Evolutionary conservation across 2,888 invertebrate genomes (phyloP), one percentile per base, ranked within the genome.

Genomic region (Drosophila affinis): DNA sequence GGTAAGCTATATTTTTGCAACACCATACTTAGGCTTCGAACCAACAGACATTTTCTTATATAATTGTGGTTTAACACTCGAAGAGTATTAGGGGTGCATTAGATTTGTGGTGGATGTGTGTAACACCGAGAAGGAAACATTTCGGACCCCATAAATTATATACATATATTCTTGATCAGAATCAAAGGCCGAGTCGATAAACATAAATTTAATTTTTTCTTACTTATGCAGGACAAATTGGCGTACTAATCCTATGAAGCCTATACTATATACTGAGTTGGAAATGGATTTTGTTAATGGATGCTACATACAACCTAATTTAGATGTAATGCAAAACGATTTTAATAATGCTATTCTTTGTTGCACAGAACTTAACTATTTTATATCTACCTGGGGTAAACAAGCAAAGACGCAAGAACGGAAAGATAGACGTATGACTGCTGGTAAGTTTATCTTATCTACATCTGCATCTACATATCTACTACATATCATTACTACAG

Each of bases 351-450:
- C 90, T 0, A 92, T 96, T 44, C 94, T 94, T 78, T 94, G 95
- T 88, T 93, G 97, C 70, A 93, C 97, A 83, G 95, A 95, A 78
- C 94, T 95, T 7, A 94, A 96, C 86, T 95, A 96, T 79, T 94
- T 94, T 61, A 94, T 97, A 3, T 93, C 93, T 2, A 94, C 95
- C 92, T 98, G 97, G 97, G 96, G 96, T 10, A 96, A 96, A 85
- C 94, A 95, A 80, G 94, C 95, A 0, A 88, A 91, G 76, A 87
- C 91, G 12, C 63, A 78, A 51, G 89, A 91, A 60, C 72, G 91
- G 34, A 84, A 77, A 56, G 71, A 77, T 57, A 79, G 90, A 44
- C 81, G 86, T 34, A 77, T 89, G 2, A 90, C 91, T 18, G 77
- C 88, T 5, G 91, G 91, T 90, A 77, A 76, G 77, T 62, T 10